Conservation (phyloP, 2,888 invertebrate genomes). For the Apodemia duryi region DNA sequence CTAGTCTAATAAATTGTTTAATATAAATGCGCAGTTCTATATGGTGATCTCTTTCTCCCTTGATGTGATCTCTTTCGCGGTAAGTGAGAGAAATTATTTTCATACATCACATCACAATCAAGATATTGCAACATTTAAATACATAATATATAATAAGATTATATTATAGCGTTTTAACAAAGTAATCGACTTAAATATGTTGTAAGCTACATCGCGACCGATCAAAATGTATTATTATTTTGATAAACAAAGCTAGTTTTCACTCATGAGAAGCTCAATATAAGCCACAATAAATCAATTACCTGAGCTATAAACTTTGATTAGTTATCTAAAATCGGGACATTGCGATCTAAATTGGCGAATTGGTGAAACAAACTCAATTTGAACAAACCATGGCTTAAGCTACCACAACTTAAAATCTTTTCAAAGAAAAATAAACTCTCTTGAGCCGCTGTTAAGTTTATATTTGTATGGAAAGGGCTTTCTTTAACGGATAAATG, state of each 20-base stretch:
- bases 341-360: conserved; percentile 29
- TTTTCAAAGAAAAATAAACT: conserved; percentile 23
- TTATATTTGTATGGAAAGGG: conserved; percentile 31
- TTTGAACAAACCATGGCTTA: conserved; percentile 45
- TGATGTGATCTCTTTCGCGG: no score
- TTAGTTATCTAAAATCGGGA: conserved; percentile 31
- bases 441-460: conserved; percentile 28
- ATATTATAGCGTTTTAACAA: background rate
- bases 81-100: no score
- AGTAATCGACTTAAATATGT: background rate
- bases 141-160: background rate
- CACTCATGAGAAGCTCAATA: conserved; percentile 11
- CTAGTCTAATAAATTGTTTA: no score
- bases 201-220: background rate
- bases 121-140: no score
- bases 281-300: conserved; percentile 24
- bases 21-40: no score
- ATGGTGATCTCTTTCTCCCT: no score
- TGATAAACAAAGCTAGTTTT: conserved; percentile 3
- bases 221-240: background rate
- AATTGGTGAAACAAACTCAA: conserved; percentile 36
- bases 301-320: conserved; percentile 26
- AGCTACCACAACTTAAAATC: conserved; percentile 34
- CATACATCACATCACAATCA: no score
- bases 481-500: conserved; percentile 58